These are phyloP conservation scores for Progne subis DNA, from an alignment of 2,113 vertebrate genomes.

Conservation along the genomic window DNA sequence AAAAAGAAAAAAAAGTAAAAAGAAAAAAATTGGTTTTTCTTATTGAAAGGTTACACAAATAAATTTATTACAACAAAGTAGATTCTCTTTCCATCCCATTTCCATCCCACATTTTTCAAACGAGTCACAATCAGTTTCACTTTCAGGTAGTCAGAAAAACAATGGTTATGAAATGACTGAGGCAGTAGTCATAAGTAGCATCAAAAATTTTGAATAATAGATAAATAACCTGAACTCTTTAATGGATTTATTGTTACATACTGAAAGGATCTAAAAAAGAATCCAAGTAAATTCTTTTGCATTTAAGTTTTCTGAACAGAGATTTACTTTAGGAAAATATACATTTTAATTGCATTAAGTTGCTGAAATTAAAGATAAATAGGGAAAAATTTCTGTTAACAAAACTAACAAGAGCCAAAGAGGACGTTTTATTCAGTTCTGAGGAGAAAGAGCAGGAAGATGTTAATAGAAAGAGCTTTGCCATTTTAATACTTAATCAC, in stretches of 20 bases:
- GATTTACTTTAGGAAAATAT: neutral
- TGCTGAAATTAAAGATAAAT: neutral
- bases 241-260: neutral
- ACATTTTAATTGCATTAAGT: neutral
- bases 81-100: neutral
- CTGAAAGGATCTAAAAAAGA: neutral
- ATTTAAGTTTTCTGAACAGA: neutral
- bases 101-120: neutral
- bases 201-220: conserved; percentile 21
- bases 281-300: neutral
- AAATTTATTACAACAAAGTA: neutral
- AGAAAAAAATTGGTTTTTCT: accelerated
- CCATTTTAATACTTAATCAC: neutral
- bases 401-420: neutral
- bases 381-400: neutral
- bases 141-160: neutral
- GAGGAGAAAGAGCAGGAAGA: neutral
- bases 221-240: neutral
- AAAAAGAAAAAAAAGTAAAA: neutral
- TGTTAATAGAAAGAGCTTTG: neutral
- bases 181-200: neutral
- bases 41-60: neutral
- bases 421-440: neutral
- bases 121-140: neutral
- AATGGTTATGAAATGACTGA: neutral